These are phyloP conservation scores for Cheilosia pagana DNA, from an alignment of 2,888 invertebrate genomes.

Conservation along the genomic window DNA sequence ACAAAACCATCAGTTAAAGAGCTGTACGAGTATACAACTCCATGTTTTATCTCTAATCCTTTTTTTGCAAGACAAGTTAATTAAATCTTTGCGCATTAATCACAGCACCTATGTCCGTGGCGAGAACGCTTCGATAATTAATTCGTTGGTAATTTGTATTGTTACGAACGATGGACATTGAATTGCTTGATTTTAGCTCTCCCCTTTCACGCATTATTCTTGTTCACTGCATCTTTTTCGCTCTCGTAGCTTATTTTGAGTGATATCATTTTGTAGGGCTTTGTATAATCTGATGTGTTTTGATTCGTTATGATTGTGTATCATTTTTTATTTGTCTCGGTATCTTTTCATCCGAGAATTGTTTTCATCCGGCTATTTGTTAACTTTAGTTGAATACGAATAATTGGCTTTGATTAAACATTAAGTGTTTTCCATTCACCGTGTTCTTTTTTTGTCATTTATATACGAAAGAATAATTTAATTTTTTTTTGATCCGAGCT, in stretches of 20 bases:
- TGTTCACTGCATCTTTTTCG: background rate
- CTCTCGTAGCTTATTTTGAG: constrained; percentile 16
- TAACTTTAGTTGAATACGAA: constrained; percentile 1
- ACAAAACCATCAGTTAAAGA: background rate
- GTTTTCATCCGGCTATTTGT: constrained; percentile 26
- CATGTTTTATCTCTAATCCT: background rate
- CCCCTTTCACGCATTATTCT: background rate
- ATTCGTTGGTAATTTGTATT: constrained; percentile 82
- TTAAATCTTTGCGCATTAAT: constrained; percentile 81
- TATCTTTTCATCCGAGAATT: constrained; percentile 11
- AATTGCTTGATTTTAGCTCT: constrained; percentile 12
- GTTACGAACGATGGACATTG: constrained; percentile 77
- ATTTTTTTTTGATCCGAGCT: no score
- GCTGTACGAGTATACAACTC: background rate
- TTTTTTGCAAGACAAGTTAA: constrained; percentile 78
- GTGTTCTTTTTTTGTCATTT: no score
- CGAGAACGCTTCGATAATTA: constrained; percentile 78
- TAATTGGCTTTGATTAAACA: constrained; percentile 29
- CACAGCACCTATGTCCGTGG: constrained; percentile 78
- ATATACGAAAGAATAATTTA: no score
- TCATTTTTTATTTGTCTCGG: constrained; percentile 38
- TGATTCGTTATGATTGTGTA: constrained; percentile 32
- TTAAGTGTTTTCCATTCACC: background rate
- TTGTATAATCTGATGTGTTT: constrained; percentile 41
- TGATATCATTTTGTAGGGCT: constrained; percentile 44